These are phyloP conservation scores for Vultur gryphus DNA, from an alignment of 2,797 vertebrate species.

Conservation along the genomic window DNA sequence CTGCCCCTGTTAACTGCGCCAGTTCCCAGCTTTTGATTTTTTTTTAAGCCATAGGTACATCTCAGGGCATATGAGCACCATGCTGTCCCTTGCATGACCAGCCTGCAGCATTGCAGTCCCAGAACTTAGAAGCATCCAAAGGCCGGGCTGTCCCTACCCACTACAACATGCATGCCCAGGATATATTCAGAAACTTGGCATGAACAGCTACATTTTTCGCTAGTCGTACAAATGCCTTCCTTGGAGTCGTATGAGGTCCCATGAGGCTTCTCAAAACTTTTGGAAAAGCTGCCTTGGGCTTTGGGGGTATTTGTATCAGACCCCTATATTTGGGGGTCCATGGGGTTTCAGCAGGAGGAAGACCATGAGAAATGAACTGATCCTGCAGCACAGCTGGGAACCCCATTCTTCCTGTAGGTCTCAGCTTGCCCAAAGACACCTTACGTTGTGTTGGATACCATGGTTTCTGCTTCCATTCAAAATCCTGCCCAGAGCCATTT, in stretches of 20 bases:
- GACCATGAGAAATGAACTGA: neutral
- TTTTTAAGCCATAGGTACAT: neutral
- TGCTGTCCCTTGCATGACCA: neutral
- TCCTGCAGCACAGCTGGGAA: neutral
- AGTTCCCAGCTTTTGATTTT: neutral
- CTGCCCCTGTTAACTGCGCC: neutral
- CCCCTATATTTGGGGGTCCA: neutral
- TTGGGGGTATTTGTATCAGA: neutral
- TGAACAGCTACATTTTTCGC: neutral
- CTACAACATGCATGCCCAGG: neutral
- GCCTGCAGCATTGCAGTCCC: neutral
- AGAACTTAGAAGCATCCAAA: neutral
- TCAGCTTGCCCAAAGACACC: neutral
- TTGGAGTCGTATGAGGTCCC: neutral
- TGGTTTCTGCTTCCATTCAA: neutral
- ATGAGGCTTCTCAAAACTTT: neutral
- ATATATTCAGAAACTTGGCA: neutral
- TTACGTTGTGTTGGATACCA: neutral
- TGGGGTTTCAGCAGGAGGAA: neutral
- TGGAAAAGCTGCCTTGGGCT: neutral
- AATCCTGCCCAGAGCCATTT: neutral
- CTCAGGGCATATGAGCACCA: rapidly evolving
- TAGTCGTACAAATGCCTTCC: neutral
- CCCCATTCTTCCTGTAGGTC: neutral
- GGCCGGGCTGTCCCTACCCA: neutral